Evolutionary conservation across 2,888 invertebrate species (phyloP), one percentile per base, ranked within the genome.

Genomic region (Ectobius pallidus): DNA sequence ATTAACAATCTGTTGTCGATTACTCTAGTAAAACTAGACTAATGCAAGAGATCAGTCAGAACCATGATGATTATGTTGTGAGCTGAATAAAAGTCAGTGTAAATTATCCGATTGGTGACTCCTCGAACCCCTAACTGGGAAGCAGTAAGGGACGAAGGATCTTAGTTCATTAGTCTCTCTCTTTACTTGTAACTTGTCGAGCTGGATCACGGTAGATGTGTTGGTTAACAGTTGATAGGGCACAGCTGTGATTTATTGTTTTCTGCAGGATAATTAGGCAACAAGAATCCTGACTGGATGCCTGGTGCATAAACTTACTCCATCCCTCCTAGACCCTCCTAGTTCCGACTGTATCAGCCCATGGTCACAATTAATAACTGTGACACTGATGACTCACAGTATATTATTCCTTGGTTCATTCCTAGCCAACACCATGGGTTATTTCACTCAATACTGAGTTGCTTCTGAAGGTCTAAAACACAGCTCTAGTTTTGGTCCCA

Each of bases 211-310:
- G 16, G 46, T 32, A 46, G 46, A 11, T 46, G 27, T 27, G 25
- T n/a, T 30, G 58, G 58, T 58, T 58, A 27, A 30, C 32, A 58
- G 32, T 30, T 65, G 65, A 65, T 65, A 46, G 44, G 30, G 46
- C 44, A 65, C 65, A 42, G 27, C 65, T 32, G 74, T 74, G 74
- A 74, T 74, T 74, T 74, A 74, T 74, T 32, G 72, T 72, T 72
- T 63, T 70, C 72, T 34, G 32, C 42, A 39, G 69, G 67, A 71
- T 74, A 74, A 74, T 74, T 74, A 74, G 74, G 49, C 67, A 65
- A 52, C 49, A 65, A 71, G 71, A 65, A 63, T 32, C 55, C 67
- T n/a, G n/a, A n/a, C n/a, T n/a, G n/a, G n/a, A n/a, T n/a, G n/a
- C n/a, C n/a, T 22, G 25, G 22, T 25, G 25, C 25, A 52, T 25